These are phyloP conservation scores for Flabesymbios commensalis DNA, from an alignment of 2,888 invertebrate species.

Conservation along the genomic window DNA sequence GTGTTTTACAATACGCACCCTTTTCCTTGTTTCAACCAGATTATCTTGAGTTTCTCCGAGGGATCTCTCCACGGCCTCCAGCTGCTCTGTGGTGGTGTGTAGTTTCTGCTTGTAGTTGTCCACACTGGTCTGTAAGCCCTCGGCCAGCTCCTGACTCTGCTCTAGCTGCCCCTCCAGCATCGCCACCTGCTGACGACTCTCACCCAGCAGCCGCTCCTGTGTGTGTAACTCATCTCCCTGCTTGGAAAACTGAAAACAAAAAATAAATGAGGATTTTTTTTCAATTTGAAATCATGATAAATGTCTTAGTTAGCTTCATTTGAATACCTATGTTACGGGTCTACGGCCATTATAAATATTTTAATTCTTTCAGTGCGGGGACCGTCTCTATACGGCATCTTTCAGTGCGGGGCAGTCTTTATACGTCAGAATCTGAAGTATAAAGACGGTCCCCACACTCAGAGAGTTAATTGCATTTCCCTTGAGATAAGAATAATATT, in stretches of 20 bases:
- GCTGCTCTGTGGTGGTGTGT: slow-evolving; percentile 43
- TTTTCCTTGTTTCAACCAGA: slow-evolving; percentile 45
- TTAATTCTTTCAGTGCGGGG: too few relatives aligned
- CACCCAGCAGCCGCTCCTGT: slow-evolving; percentile 45
- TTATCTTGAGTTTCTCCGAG: slow-evolving; percentile 49
- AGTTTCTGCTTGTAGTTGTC: slow-evolving; percentile 51
- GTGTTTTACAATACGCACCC: too few relatives aligned
- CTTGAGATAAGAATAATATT: not conserved
- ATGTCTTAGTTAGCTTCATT: too few relatives aligned
- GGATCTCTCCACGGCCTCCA: slow-evolving; percentile 46
- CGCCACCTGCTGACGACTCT: slow-evolving; percentile 47
- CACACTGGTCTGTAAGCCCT: slow-evolving; percentile 42
- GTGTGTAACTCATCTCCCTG: slow-evolving; percentile 43
- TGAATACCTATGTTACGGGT: too few relatives aligned
- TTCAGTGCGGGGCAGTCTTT: too few relatives aligned
- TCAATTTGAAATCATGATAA: too few relatives aligned
- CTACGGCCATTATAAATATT: too few relatives aligned
- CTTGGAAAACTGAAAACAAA: slow-evolving; percentile 39
- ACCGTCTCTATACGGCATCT: too few relatives aligned
- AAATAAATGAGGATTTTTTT: not conserved
- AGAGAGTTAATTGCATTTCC: too few relatives aligned
- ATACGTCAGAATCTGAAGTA: too few relatives aligned
- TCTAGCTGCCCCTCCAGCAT: slow-evolving; percentile 50
- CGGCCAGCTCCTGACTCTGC: slow-evolving; percentile 39
- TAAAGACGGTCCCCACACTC: too few relatives aligned